Percentiles rank a stretch among this genome's conserved stretches.
phyloP scores from a whole-genome alignment of 2,888 invertebrate species.

The Morpho achilles region DNA sequence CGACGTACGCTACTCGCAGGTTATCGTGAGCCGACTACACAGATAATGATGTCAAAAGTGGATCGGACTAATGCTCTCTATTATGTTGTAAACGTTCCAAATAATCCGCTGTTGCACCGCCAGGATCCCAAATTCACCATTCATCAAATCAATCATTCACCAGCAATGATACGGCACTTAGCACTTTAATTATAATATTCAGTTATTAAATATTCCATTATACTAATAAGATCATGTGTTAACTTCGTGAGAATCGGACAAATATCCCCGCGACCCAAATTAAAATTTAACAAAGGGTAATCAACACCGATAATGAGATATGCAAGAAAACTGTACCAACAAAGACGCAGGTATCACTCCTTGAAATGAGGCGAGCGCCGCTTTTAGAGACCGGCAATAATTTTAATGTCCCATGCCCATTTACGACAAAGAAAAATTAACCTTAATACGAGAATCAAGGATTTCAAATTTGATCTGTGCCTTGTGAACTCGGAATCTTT shows the following conservation, averaged over 20 bases:
- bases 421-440: conserved; percentile 51
- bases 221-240: too few relatives aligned
- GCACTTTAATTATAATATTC: too few relatives aligned
- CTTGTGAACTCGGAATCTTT: conserved; percentile 39
- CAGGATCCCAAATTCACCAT: conserved; percentile 35
- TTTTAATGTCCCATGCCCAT: conserved; percentile 63
- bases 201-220: too few relatives aligned
- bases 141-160: conserved; percentile 26
- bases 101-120: conserved; percentile 52
- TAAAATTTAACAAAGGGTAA: neutral
- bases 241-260: too few relatives aligned
- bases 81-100: conserved; percentile 70
- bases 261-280: neutral
- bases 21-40: conserved; percentile 73
- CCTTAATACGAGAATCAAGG: conserved; percentile 51
- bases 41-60: conserved; percentile 80
- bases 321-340: conserved; percentile 53
- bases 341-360: conserved; percentile 66
- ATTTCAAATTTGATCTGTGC: conserved; percentile 46
- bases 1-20: conserved; percentile 65
- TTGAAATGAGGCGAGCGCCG: conserved; percentile 60
- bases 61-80: conserved; percentile 76
- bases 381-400: conserved; percentile 63
- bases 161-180: conserved; percentile 37
- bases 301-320: conserved; percentile 18